phyloP scores from a whole-genome alignment of 2,797 vertebrate genomes.

The Ataeniobius toweri region DNA sequence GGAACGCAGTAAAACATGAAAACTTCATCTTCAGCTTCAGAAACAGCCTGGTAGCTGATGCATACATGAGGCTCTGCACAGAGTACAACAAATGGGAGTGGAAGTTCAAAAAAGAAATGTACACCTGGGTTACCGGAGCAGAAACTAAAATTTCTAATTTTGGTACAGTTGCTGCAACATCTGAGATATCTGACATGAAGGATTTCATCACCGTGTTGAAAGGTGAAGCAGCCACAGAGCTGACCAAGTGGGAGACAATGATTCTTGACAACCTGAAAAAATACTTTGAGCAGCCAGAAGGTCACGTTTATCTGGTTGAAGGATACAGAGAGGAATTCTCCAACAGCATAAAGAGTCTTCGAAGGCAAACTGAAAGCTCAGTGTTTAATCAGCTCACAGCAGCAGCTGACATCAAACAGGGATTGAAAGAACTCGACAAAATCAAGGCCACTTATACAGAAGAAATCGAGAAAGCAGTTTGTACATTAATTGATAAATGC shows the following conservation, averaged over 20 bases:
- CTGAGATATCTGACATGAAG: conserved; percentile 2
- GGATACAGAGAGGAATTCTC: conserved; percentile 66
- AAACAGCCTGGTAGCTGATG: conserved; percentile 76
- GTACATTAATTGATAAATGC: conserved; percentile 47
- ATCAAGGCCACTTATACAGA: conserved; percentile 38
- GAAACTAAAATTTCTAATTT: conserved; percentile 65
- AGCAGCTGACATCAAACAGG: conserved; percentile 17
- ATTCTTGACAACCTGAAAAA: conserved; percentile 46
- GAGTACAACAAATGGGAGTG: conserved; percentile 74
- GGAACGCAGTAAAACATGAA: conserved; percentile 76
- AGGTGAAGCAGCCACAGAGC: conserved; percentile 30
- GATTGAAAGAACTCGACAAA: conserved; percentile 30
- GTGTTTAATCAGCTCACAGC: conserved; percentile 39
- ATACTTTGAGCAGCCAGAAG: conserved; percentile 66
- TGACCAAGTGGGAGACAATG: conserved; percentile 47
- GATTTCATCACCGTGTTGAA: conserved; percentile 26
- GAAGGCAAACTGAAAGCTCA: conserved; percentile 52
- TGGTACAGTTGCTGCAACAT: conserved; percentile 14
- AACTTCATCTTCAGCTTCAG: conserved; percentile 80
- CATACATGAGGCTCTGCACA: conserved; percentile 65
- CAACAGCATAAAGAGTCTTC: conserved; percentile 56
- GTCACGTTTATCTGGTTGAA: conserved; percentile 69
- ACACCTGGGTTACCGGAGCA: conserved; percentile 48
- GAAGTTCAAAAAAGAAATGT: conserved; percentile 65
- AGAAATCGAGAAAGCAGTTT: conserved; percentile 52